Evolutionary conservation across 1,140 invertebrate species (phyloP), one percentile per base, ranked within the genome.

Genomic region (Neuroterus valhalla): DNA sequence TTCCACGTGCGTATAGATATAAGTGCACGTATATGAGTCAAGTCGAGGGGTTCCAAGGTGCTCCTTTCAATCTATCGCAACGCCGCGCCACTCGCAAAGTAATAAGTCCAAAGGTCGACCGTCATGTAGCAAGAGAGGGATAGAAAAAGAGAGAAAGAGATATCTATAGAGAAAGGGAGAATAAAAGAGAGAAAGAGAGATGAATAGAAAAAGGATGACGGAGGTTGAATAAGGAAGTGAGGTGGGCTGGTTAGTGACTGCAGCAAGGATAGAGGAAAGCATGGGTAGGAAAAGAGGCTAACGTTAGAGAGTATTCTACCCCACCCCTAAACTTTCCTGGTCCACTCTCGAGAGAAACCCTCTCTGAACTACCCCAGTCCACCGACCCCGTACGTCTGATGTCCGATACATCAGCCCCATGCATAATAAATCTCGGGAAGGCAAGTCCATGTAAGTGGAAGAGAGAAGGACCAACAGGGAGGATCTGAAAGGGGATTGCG

Each of bases 331-430:
- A 71, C 66, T 55, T 62, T 71, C 43, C 67, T 23, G 55, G 50
- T 52, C 68, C 76, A 72, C 68, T 76, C 71, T 74, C 74, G 76
- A 81, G 76, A 81, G 78, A 78, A 21, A 73, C 71, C 71, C 76
- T 73, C 68, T 71, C 66, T 31, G 50, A 26, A 62, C 52, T 62
- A 62, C 26, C 52, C 52, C 52, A 62, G 52, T 62, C 52, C 52
- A 62, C 23, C 52, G 52, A 62, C 52, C 52, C 26, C 52, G 52
- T 62, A 62, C 71, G 71, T 74, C 78, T 76, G 79, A 82, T 85
- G 82, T 85, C 83, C 85, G 82, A 87, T 86, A 86, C 83, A 85
- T 86, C 84, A 85, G 80, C 78, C 78, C 79, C 83, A 82, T 86
- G 86, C 84, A 86, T 86, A 86, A 87, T 87, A 87, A 87, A 87